phyloP scores from a whole-genome alignment of 2,797 vertebrate species.

The Sciaenops ocellatus region DNA sequence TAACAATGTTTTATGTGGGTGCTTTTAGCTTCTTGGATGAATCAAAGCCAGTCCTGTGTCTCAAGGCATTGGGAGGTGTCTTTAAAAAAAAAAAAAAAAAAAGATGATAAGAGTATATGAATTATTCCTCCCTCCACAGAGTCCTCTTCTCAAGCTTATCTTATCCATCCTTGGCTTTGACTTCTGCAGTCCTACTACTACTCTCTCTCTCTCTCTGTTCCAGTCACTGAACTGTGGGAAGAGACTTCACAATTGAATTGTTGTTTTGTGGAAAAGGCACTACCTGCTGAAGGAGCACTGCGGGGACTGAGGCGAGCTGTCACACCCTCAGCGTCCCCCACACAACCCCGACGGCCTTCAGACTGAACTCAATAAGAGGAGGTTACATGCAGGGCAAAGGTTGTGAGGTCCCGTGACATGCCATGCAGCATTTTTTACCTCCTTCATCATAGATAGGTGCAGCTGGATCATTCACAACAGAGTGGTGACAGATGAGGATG shows the following conservation, averaged over 20 bases:
- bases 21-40: slow-evolving; percentile 48
- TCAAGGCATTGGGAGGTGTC: slow-evolving; percentile 43
- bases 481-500: slow-evolving; percentile 65
- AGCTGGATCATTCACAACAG: slow-evolving; percentile 65
- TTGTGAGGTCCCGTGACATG: slow-evolving; percentile 58
- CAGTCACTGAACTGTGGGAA: slow-evolving; percentile 46
- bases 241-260: slow-evolving; percentile 49
- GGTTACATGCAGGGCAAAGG: slow-evolving; percentile 70
- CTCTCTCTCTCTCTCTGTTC: slow-evolving; percentile 34
- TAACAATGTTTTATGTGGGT: slow-evolving; percentile 38
- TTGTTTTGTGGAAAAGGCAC: slow-evolving; percentile 80
- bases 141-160: slow-evolving; percentile 51
- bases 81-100: slow-evolving; percentile 19
- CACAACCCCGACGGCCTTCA: slow-evolving; percentile 21
- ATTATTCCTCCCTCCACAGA: slow-evolving; percentile 49
- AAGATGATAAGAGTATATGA: slow-evolving; percentile 42
- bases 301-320: slow-evolving; percentile 38
- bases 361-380: slow-evolving; percentile 55
- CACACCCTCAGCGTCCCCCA: slow-evolving; percentile 26
- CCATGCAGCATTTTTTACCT: slow-evolving; percentile 67
- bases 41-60: slow-evolving; percentile 50
- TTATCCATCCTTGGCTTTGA: slow-evolving; percentile 41
- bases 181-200: slow-evolving; percentile 30
- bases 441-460: slow-evolving; percentile 43
- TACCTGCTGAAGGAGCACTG: slow-evolving; percentile 66